Evolutionary conservation across 2,113 vertebrate genomes (phyloP), one percentile per base, ranked within the genome.

Genomic region (Chelonoidis abingdonii): DNA sequence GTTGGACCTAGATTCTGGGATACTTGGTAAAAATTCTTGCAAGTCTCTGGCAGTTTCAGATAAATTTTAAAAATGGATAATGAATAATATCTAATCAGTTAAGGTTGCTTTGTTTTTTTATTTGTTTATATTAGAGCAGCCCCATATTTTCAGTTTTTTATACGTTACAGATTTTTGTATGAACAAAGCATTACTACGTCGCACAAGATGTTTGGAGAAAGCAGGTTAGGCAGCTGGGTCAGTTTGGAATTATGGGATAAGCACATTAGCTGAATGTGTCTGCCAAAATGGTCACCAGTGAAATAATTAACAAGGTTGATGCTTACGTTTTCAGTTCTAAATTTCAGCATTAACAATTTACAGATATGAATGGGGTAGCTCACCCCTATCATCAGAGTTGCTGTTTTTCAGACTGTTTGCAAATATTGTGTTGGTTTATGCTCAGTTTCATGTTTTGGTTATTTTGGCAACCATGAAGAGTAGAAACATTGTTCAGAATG

Each of bases 161-260:
- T 29, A 3, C 56, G 57, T 16, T 90, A 87, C 53, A n/a, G 47
- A 47, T 92, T 90, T 94, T 92, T 59, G 83, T 92, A 94, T 79
- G 49, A 27, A 29, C 79, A 81, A 41, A 35, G 13, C 49, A 49
- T 19, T 56, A 44, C 47, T 94, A 90, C 50, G 21, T 50, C 7
- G 17, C 17, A 65, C 59, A 5, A 82, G 29, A 10, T 53, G 17
- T 80, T 84, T 72, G 89, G 50, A 79, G 53, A 86, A 6, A 47
- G 13, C 50, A 59, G n/a, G 75, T 82, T 92, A 50, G 52, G 25
- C 52, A 90, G 72, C 56, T 3, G 57, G 35, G 22, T 83, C 22
- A 31, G 14, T 79, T 84, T 75, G 50, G 29, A 89, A 57, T 13
- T 86, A 24, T 59, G 83, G 93, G n/a, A 41, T 44, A 76, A 92